Conservation (phyloP, 92 coral and sea anemone genomes). For the Nematostella vectensis region DNA sequence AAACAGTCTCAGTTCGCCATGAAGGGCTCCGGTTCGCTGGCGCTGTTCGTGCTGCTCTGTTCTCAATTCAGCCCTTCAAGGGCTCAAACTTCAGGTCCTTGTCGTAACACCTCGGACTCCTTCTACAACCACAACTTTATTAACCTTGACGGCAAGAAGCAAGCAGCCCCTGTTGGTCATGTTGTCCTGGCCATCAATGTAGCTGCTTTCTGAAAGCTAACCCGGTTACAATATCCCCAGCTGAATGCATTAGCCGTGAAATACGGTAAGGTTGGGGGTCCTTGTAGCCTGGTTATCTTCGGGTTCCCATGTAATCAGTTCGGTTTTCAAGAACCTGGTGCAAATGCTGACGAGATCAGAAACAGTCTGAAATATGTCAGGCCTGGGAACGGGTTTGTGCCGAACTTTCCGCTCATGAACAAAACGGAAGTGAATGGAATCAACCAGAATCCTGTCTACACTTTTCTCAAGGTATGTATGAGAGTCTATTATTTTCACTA, state of each 20-base stretch:
- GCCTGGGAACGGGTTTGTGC: constrained; percentile 71
- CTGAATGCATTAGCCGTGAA: constrained; percentile 52
- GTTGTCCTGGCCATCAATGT: constrained; percentile 51
- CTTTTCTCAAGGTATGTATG: constrained; percentile 67
- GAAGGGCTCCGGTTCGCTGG: no score
- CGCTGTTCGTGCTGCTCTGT: no score
- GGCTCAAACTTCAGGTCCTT: no score
- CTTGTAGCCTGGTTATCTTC: constrained; percentile 41
- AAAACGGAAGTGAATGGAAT: constrained; percentile 76
- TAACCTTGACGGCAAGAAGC: no score
- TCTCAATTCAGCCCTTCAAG: no score
- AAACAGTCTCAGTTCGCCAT: no score
- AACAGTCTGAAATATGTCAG: constrained; percentile 68
- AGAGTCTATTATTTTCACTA: no score
- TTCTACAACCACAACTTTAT: no score
- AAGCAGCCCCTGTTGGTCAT: no score
- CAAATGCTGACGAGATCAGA: constrained; percentile 47
- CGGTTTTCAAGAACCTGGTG: constrained; percentile 70
- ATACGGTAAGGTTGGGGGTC: constrained; percentile 5
- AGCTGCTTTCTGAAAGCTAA: constrained; percentile 67
- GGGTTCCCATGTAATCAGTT: constrained; percentile 86
- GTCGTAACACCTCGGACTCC: no score
- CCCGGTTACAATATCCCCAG: constrained; percentile 43
- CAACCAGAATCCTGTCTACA: constrained; percentile 51
- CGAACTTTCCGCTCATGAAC: constrained; percentile 45